phyloP scores from a whole-genome alignment of 2,797 vertebrate genomes.

The Glossophaga mutica region DNA sequence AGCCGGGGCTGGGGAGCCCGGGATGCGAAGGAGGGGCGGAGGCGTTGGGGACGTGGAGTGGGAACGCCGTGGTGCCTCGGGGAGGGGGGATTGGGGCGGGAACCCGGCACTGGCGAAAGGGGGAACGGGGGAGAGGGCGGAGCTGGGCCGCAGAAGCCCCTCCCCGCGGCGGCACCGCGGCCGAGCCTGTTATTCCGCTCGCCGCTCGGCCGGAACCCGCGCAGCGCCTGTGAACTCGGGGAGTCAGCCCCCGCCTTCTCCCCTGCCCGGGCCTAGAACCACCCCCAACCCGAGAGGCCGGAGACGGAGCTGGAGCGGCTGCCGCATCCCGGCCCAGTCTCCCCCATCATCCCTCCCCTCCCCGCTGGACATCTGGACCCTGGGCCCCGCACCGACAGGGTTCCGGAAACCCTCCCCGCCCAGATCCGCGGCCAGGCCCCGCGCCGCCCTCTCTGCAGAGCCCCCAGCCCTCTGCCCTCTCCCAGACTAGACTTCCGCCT shows the following conservation, averaged over 20 bases:
- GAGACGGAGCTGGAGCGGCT: slow-evolving; percentile 63
- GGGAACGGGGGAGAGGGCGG: slow-evolving; percentile 41
- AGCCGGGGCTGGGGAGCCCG: not conserved
- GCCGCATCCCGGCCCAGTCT: slow-evolving; percentile 60
- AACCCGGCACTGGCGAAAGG: slow-evolving; percentile 18
- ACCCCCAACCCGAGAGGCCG: slow-evolving; percentile 38
- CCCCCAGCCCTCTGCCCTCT: slow-evolving; percentile 49
- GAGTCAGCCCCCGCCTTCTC: slow-evolving; percentile 61
- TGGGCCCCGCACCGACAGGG: slow-evolving; percentile 69
- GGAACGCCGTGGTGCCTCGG: slow-evolving; percentile 41
- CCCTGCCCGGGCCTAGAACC: slow-evolving; percentile 50
- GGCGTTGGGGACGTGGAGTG: slow-evolving; percentile 48
- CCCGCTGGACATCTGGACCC: slow-evolving; percentile 70
- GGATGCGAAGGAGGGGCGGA: slow-evolving; percentile 34
- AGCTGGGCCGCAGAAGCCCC: slow-evolving; percentile 69
- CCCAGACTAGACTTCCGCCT: slow-evolving; percentile 57
- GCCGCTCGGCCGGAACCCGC: slow-evolving; percentile 48
- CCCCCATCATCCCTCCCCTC: slow-evolving; percentile 42
- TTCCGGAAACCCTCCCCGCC: slow-evolving; percentile 72
- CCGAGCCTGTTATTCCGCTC: slow-evolving; percentile 64
- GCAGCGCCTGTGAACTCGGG: slow-evolving; percentile 67
- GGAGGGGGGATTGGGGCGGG: slow-evolving; percentile 45
- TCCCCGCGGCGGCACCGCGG: slow-evolving; percentile 50
- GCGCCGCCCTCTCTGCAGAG: slow-evolving; percentile 42
- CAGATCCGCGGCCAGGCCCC: slow-evolving; percentile 50